phyloP scores from a whole-genome alignment of 2,797 vertebrate genomes.

The Tarsius wallacei region DNA sequence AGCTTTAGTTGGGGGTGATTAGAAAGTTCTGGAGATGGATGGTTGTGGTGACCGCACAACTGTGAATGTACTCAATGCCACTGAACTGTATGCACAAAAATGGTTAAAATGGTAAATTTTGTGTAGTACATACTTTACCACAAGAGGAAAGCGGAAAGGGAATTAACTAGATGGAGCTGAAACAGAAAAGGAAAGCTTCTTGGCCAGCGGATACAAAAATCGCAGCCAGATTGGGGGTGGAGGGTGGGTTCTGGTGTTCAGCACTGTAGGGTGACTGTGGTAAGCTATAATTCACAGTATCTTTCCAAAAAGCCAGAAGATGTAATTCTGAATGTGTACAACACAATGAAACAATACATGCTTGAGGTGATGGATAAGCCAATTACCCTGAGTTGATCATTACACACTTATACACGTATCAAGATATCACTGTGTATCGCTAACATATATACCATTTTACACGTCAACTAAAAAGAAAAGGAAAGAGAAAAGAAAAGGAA shows the following conservation, averaged over 20 bases:
- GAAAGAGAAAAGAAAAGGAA: not conserved
- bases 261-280: not conserved
- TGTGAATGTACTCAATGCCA: not conserved
- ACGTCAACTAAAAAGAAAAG: not conserved
- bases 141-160: not conserved
- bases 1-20: not conserved
- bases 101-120: not conserved
- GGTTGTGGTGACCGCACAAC: fast-evolving
- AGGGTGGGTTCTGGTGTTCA: not conserved
- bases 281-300: not conserved
- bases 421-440: not conserved
- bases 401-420: not conserved
- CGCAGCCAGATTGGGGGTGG: too few relatives aligned
- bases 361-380: not conserved
- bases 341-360: not conserved
- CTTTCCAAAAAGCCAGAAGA: not conserved
- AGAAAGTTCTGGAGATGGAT: not conserved
- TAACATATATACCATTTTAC: not conserved
- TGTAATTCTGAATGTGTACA: not conserved
- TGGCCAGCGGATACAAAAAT: not conserved
- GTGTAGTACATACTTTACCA: not conserved
- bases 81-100: not conserved
- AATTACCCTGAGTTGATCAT: not conserved
- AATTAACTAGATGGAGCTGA: not conserved
- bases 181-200: not conserved